phyloP scores from a whole-genome alignment of 2,888 invertebrate species.

The Stenichneumon culpator region DNA sequence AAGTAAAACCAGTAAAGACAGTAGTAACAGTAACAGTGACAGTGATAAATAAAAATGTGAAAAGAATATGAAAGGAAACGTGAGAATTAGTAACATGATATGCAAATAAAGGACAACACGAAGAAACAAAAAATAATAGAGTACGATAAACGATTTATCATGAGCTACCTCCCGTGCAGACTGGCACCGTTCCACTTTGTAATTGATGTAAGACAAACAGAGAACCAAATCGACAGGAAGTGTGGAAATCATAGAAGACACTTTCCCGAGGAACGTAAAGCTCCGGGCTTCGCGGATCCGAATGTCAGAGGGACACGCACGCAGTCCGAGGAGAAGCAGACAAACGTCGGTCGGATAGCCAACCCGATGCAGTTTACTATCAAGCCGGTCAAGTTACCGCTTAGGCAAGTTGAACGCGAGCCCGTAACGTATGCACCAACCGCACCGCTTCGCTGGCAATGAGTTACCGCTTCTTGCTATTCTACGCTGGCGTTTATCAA shows the following conservation, averaged over 20 bases:
- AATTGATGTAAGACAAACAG: background rate
- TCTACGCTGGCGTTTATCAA: conserved; percentile 75
- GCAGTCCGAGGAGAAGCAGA: background rate
- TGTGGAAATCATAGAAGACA: background rate
- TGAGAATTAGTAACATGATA: no score
- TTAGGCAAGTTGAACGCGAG: conserved; percentile 70
- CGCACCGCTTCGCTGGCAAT: conserved; percentile 78
- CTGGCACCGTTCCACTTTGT: background rate
- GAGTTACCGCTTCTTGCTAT: conserved; percentile 77
- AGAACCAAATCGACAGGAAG: background rate
- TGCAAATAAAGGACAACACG: no score
- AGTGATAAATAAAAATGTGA: no score
- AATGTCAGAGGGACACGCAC: conserved; percentile 25
- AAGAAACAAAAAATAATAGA: no score
- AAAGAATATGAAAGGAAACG: no score
- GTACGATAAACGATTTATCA: conserved; percentile 17
- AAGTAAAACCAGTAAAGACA: no score
- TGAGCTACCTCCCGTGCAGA: background rate
- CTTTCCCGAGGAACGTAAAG: background rate
- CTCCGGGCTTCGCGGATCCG: background rate
- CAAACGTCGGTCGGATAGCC: conserved; percentile 42
- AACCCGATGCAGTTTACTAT: conserved; percentile 76
- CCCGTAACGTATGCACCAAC: conserved; percentile 79
- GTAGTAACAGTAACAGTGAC: no score
- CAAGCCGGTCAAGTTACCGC: conserved; percentile 72